These are phyloP conservation scores for Drosophila setifemur DNA, from an alignment of 1,140 invertebrate genomes.

Conservation along the genomic window DNA sequence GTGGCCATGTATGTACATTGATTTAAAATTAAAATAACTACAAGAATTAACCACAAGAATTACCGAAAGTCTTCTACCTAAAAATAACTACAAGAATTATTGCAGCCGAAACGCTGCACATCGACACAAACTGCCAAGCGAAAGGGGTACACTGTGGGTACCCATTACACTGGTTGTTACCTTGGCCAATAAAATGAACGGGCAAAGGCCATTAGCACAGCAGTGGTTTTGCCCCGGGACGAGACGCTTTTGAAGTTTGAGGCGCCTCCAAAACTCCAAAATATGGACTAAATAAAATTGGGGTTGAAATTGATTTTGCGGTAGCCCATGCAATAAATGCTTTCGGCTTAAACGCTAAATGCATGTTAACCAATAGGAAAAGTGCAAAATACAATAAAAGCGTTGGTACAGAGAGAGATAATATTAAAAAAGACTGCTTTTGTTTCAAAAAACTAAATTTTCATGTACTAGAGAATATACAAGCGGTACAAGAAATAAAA, in stretches of 20 bases:
- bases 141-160: neutral
- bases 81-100: conserved; percentile 10
- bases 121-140: neutral
- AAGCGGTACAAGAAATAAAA: too few relatives aligned
- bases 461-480: too few relatives aligned
- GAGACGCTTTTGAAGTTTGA: conserved; percentile 14
- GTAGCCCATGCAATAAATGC: conserved; percentile 64
- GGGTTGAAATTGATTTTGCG: conserved; percentile 73
- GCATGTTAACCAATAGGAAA: conserved; percentile 22
- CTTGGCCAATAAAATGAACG: conserved; percentile 68
- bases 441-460: too few relatives aligned
- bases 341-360: conserved; percentile 47
- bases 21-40: too few relatives aligned
- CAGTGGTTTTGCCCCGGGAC: conserved; percentile 35
- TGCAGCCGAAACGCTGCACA: neutral
- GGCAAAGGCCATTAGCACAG: conserved; percentile 59
- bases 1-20: too few relatives aligned
- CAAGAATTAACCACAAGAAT: too few relatives aligned
- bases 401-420: neutral
- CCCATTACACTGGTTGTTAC: conserved; percentile 57
- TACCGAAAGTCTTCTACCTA: neutral
- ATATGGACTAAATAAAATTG: conserved; percentile 46
- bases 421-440: neutral
- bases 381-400: neutral
- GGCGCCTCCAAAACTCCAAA: conserved; percentile 21